A percentile compares a stretch with the other conserved stretches of the same genome.
Conservation (phyloP, 2,113 vertebrate species). For the Steatornis caripensis region DNA sequence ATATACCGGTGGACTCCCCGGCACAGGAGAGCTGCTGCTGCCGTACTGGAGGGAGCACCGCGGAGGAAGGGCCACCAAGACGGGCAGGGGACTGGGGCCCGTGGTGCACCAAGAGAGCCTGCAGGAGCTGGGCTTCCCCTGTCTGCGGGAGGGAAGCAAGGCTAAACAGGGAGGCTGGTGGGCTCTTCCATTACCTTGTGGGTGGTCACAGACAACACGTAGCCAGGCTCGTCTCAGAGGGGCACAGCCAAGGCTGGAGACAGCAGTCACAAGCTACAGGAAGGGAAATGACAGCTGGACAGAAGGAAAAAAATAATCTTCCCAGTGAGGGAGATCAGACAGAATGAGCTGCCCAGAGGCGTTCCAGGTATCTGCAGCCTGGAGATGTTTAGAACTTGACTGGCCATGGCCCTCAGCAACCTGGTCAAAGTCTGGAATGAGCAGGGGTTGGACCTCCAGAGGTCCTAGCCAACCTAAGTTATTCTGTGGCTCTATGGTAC, state of each 20-base stretch:
- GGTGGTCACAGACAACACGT: background rate
- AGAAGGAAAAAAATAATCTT: background rate
- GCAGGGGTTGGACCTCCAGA: background rate
- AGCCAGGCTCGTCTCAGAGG: background rate
- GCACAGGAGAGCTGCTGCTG: background rate
- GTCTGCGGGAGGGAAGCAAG: background rate
- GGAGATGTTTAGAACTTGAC: background rate
- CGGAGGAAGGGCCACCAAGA: background rate
- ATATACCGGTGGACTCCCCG: background rate
- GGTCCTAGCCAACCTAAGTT: background rate
- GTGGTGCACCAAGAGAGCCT: background rate
- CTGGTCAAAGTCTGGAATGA: background rate
- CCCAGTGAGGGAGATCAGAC: background rate
- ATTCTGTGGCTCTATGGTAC: background rate
- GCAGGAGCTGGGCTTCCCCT: background rate
- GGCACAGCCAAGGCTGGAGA: background rate
- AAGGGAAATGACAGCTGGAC: background rate
- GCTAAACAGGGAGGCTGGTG: background rate
- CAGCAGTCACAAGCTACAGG: background rate
- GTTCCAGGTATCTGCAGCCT: background rate
- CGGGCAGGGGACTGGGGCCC: rapidly evolving
- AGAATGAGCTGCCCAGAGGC: background rate
- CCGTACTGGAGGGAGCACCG: rapidly evolving
- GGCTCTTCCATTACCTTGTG: background rate
- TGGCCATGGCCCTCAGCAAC: background rate